A percentile compares a stretch with the other conserved stretches of the same genome.
Evolutionary conservation across 1,140 invertebrate species (phyloP).

Genomic region (Drosophila bipectinata): DNA sequence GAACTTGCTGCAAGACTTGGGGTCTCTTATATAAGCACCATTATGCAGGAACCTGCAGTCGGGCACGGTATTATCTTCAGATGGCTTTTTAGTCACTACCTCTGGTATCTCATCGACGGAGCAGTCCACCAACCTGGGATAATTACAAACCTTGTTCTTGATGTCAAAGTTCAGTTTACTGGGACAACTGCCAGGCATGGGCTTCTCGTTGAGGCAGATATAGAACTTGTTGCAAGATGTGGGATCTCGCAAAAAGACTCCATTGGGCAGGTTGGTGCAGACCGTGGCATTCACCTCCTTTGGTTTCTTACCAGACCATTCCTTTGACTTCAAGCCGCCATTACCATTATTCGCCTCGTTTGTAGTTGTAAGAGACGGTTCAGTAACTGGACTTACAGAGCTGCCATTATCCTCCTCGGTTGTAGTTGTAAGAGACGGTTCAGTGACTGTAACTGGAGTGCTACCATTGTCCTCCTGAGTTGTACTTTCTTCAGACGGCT

Average conservation of each 20-base stretch:
- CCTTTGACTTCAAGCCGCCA: background rate
- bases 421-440: background rate
- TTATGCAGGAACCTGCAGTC: constrained; percentile 35
- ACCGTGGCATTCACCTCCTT: background rate
- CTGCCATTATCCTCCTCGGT: background rate
- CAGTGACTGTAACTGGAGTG: background rate
- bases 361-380: background rate
- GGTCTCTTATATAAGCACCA: constrained; percentile 42
- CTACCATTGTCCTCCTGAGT: background rate
- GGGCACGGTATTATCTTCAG: background rate
- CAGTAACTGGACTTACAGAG: background rate
- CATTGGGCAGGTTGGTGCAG: constrained; percentile 33
- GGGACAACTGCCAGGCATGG: constrained; percentile 42
- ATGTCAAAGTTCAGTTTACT: constrained; percentile 50
- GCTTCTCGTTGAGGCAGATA: constrained; percentile 37
- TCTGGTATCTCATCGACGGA: background rate
- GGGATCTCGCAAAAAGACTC: constrained; percentile 32
- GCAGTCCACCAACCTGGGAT: constrained; percentile 52
- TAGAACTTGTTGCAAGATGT: constrained; percentile 46
- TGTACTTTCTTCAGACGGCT: background rate
- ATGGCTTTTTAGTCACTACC: background rate
- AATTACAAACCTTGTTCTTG: constrained; percentile 58
- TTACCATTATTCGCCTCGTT: background rate
- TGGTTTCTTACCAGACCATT: background rate
- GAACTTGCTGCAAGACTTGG: constrained; percentile 54